phyloP scores from a whole-genome alignment of 2,113 vertebrate genomes.

The Oreotrochilus melanogaster region DNA sequence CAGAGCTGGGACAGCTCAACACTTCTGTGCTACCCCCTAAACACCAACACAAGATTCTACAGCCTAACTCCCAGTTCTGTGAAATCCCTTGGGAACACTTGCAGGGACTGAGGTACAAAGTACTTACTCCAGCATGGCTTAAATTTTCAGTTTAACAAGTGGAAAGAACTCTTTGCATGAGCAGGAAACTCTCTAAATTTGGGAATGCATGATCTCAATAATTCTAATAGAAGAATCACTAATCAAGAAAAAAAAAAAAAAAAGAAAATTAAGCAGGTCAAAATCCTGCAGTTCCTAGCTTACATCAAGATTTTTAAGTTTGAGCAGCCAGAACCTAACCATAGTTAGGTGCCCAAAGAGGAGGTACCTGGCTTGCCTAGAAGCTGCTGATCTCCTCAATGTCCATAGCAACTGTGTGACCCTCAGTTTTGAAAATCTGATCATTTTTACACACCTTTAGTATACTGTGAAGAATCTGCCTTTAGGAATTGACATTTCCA shows the following conservation, averaged over 20 bases:
- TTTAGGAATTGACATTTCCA: background rate
- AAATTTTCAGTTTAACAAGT: background rate
- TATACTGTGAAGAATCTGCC: background rate
- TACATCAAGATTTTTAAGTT: background rate
- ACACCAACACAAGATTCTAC: background rate
- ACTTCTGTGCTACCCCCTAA: rapidly evolving
- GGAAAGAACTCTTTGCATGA: background rate
- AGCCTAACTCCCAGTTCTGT: background rate
- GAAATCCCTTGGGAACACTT: background rate
- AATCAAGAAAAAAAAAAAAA: background rate
- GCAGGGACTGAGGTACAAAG: background rate
- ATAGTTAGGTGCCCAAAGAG: background rate
- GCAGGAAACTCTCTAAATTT: background rate
- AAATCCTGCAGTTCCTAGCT: background rate
- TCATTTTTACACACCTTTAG: background rate
- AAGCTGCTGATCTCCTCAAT: background rate
- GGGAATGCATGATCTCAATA: background rate
- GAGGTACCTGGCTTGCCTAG: background rate
- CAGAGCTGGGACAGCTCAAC: background rate
- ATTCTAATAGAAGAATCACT: background rate
- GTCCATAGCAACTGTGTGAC: background rate
- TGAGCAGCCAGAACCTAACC: background rate
- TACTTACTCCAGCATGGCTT: background rate
- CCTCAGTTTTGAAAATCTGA: background rate
- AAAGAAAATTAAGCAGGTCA: background rate